Conservation (phyloP, 2,797 vertebrate species). For the Pseudochromis fuscus region DNA sequence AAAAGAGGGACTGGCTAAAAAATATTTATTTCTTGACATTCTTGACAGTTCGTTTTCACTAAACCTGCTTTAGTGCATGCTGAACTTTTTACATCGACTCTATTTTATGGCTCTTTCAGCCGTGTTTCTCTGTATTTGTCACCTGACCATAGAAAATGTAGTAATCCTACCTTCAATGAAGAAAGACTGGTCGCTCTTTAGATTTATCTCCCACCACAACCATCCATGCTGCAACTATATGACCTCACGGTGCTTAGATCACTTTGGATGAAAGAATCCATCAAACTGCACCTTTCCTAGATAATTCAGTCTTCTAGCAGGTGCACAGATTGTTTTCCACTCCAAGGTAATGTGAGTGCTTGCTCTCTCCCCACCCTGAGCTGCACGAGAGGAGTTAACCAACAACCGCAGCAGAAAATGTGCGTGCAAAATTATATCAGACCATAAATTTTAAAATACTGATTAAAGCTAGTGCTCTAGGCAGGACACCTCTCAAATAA, state of each 20-base stretch:
- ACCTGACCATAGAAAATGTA: constrained; percentile 8
- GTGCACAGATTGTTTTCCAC: constrained; percentile 14
- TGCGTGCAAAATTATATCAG: constrained; percentile 9
- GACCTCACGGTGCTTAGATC: constrained; percentile 39
- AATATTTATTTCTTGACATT: background rate
- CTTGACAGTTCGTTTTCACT: background rate
- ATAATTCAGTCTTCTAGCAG: constrained; percentile 33
- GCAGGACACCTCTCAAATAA: constrained; percentile 7
- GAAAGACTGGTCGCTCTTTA: constrained; percentile 34
- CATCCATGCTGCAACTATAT: constrained; percentile 42
- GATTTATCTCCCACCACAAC: constrained; percentile 37
- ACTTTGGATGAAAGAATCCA: constrained; percentile 49
- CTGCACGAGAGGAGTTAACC: background rate
- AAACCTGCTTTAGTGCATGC: background rate
- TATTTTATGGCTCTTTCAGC: constrained; percentile 12
- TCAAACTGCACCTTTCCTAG: constrained; percentile 31
- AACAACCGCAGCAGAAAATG: constrained; percentile 8
- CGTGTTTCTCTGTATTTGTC: constrained; percentile 9
- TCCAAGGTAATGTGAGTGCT: constrained; percentile 23
- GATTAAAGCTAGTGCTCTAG: constrained; percentile 14
- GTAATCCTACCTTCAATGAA: constrained; percentile 10
- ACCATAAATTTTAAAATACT: constrained; percentile 12
- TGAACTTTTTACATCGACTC: background rate
- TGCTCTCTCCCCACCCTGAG: constrained; percentile 23
- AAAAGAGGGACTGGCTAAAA: background rate